phyloP scores from a whole-genome alignment of 2,113 vertebrate genomes.

The Calyptomena viridis region DNA sequence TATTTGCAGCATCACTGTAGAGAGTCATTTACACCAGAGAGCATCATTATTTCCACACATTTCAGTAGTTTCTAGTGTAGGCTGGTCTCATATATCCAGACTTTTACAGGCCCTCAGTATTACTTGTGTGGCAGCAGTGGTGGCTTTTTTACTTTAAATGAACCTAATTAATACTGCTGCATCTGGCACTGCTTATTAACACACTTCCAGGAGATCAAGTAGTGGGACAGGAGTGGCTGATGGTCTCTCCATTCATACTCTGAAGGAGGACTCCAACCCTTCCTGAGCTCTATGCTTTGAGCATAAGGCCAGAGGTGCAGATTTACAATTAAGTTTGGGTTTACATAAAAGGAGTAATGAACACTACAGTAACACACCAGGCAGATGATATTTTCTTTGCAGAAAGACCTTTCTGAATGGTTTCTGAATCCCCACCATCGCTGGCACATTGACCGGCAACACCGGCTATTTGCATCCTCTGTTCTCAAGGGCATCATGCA shows the following conservation, averaged over 20 bases:
- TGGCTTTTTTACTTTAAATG: background rate
- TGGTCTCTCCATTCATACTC: accelerated
- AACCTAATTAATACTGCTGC: background rate
- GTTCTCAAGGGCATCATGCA: background rate
- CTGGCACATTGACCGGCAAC: background rate
- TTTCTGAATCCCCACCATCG: background rate
- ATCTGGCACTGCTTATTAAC: background rate
- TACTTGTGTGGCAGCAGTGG: background rate
- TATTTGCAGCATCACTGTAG: constrained; percentile 11
- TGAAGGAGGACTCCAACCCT: background rate
- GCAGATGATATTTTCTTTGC: background rate
- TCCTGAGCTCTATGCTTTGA: background rate
- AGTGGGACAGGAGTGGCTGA: background rate
- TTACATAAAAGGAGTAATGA: background rate
- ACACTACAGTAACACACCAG: background rate
- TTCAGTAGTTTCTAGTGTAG: background rate
- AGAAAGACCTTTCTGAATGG: background rate
- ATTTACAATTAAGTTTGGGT: background rate
- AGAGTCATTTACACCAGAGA: background rate
- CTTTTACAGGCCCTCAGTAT: background rate
- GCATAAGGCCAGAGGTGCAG: background rate
- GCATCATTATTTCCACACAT: background rate
- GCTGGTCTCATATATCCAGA: background rate
- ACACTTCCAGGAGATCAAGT: background rate
- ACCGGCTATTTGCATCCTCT: background rate